These are phyloP conservation scores for Nyctibius bracteatus DNA, from an alignment of 2,113 vertebrate species.

Conservation along the genomic window DNA sequence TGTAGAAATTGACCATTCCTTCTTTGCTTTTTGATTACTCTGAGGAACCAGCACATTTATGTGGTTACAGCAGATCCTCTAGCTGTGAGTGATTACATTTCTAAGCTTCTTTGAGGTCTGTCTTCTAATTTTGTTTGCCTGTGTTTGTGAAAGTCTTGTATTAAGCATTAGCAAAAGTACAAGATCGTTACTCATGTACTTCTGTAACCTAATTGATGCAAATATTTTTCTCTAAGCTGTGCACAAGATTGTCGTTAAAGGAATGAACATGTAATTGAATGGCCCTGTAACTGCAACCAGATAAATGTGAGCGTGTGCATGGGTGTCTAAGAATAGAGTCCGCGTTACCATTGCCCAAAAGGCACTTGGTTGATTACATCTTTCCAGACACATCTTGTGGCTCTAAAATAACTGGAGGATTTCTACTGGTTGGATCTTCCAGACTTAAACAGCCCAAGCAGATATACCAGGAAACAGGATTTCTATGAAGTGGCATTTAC, in stretches of 20 bases:
- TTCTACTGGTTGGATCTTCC: not conserved
- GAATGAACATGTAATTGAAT: not conserved
- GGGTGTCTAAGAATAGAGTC: not conserved
- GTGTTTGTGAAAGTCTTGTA: not conserved
- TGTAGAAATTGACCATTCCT: not conserved
- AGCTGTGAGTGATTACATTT: not conserved
- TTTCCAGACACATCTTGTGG: not conserved
- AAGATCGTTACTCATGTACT: not conserved
- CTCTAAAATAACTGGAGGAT: not conserved
- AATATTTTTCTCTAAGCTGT: not conserved
- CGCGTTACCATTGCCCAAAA: not conserved
- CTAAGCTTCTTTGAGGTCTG: not conserved
- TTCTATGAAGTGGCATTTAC: not conserved
- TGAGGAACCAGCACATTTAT: not conserved
- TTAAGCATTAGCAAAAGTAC: not conserved
- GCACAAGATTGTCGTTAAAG: not conserved
- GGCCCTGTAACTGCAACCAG: not conserved
- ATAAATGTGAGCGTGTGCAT: not conserved
- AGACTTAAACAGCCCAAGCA: not conserved
- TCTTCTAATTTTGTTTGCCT: not conserved
- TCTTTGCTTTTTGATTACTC: not conserved
- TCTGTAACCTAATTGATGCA: not conserved
- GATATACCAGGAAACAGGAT: not conserved
- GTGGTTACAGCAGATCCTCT: not conserved
- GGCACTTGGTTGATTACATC: not conserved